Evolutionary conservation across 2,797 vertebrate species (phyloP).

Genomic region (Orientallactaga sibirica): DNA sequence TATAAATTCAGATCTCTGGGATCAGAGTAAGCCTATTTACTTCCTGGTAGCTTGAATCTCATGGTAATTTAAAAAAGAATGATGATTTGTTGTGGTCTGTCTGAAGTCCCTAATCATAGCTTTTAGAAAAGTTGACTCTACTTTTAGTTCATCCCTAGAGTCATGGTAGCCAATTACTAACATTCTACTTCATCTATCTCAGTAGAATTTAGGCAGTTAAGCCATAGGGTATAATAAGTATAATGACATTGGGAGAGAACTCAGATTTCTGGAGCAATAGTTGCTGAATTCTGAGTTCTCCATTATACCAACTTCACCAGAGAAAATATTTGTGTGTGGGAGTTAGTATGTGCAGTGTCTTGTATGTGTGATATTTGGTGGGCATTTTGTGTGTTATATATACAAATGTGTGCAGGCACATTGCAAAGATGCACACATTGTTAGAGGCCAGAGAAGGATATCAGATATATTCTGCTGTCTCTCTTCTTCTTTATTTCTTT

Average conservation of each 20-base stretch:
- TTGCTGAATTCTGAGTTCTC: not conserved
- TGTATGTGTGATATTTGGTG: too few relatives aligned
- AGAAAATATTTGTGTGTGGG: not conserved
- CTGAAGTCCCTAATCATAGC: not conserved
- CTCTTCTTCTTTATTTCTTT: too few relatives aligned
- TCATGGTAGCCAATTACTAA: constrained; percentile 12
- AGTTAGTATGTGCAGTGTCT: too few relatives aligned
- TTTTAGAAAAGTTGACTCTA: not conserved
- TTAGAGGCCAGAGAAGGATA: too few relatives aligned
- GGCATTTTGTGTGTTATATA: too few relatives aligned
- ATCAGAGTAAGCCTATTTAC: not conserved
- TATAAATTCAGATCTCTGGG: not conserved
- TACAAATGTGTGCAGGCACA: too few relatives aligned
- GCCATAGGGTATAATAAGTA: not conserved
- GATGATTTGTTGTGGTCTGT: not conserved
- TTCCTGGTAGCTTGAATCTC: constrained; percentile 17
- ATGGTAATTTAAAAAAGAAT: constrained; percentile 25
- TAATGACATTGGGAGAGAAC: not conserved
- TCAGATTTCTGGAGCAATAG: not conserved
- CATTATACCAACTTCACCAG: not conserved
- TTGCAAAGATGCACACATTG: too few relatives aligned
- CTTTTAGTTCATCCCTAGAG: not conserved
- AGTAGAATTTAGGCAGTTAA: not conserved
- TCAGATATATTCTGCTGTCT: too few relatives aligned
- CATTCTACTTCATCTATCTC: not conserved